Evolutionary conservation across 2,888 invertebrate genomes (phyloP), one percentile per base, ranked within the genome.

Genomic region (Noctua janthina): DNA sequence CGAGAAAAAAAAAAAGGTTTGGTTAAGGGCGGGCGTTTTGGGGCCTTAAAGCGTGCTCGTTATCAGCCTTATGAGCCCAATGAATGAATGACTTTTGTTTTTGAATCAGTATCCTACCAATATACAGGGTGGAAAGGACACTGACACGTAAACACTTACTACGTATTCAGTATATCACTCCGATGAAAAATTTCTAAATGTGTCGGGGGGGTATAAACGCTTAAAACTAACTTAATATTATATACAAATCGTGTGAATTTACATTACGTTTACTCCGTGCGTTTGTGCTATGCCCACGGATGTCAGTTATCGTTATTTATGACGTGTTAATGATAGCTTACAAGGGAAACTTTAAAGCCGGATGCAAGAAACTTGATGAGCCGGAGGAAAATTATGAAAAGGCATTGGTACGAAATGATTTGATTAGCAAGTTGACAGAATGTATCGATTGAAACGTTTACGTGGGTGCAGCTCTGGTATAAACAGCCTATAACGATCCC

Each of bases 311-410:
- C 29, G 35, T 76, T 76, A 56, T 74, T 56, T 76, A 46, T 59
- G 75, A 75, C 29, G 46, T 76, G 43, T 15, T 76, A 74, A 74
- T 73, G 43, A 74, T 56, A 23, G 15, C 10, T 15, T 6, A 56
- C 54, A 74, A 15, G 29, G 75, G 23, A 76, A 75, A 56, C 76
- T 76, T 23, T 23, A 69, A 20, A 56, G 43, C 75, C 74, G 74
- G 54, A 76, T 73, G 20, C 35, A 74, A 73, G 29, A 56, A 35
- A 74, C 20, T 73, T 76, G 56, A 73, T 72, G 29, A 75, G 43
- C 29, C 6, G 23, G 10, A 56, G 43, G n/a, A 56, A 23, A 73
- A 75, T 51, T 43, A 51, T 73, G 39, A 20, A 20, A 39, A 43
- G 1, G 3, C 51, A 39, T 43, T 20, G 20, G 7, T 11, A 23